Percentiles rank a stretch among this genome's conserved stretches.
Conservation (phyloP, 2,113 vertebrate genomes). For the Rhynchomys soricoides region DNA sequence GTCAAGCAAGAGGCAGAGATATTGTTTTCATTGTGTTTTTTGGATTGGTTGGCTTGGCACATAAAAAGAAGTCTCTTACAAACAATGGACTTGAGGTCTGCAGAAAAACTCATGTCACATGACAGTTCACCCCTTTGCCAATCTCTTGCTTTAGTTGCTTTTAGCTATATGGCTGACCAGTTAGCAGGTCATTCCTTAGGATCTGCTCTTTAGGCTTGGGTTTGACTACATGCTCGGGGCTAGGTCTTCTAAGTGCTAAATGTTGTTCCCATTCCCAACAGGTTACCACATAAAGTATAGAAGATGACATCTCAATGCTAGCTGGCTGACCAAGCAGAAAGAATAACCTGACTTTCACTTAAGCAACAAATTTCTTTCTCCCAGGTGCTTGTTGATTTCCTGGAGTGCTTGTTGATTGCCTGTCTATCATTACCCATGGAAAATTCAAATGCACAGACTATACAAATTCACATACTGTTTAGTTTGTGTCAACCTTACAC, state of each 20-base stretch:
- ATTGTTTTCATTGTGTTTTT: background rate
- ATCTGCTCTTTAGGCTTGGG: slow-evolving; percentile 34
- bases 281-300: slow-evolving; percentile 75
- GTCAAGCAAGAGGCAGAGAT: background rate
- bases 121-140: background rate
- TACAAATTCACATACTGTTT: background rate
- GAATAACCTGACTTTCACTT: slow-evolving; percentile 64
- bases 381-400: slow-evolving; percentile 74
- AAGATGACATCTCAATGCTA: slow-evolving; percentile 77
- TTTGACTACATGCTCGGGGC: slow-evolving; percentile 13
- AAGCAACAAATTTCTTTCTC: slow-evolving; percentile 81
- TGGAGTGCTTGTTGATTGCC: slow-evolving; percentile 75
- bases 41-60: background rate
- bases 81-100: background rate
- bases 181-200: slow-evolving; percentile 44
- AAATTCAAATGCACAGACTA: slow-evolving; percentile 80
- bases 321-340: slow-evolving; percentile 81
- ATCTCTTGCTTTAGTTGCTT: background rate
- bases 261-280: slow-evolving; percentile 77
- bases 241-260: slow-evolving; percentile 66
- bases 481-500: background rate
- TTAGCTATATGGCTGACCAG: background rate
- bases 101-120: background rate
- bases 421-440: slow-evolving; percentile 75
- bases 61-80: background rate